phyloP scores from a whole-genome alignment of 2,888 invertebrate species.

The Tenodera sinensis region DNA sequence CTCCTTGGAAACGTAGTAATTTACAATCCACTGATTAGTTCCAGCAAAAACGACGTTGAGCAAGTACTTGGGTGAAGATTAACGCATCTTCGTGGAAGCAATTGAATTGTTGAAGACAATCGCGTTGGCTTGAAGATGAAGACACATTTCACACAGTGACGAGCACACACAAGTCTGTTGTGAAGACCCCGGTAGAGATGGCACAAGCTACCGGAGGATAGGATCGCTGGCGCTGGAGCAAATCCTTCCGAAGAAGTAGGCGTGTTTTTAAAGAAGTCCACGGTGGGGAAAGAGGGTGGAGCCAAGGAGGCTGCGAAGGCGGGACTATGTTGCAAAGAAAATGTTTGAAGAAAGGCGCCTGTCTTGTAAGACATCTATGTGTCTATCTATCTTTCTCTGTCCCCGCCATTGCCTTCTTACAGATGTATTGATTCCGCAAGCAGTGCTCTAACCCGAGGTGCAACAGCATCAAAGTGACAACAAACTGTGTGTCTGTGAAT shows the following conservation, averaged over 20 bases:
- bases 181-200: background rate
- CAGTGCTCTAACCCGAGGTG: too few relatives aligned
- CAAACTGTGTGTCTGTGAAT: too few relatives aligned
- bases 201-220: background rate
- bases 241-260: background rate
- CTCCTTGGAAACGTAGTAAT: too few relatives aligned
- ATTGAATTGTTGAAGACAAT: too few relatives aligned
- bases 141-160: too few relatives aligned
- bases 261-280: background rate
- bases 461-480: too few relatives aligned
- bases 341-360: constrained; percentile 10
- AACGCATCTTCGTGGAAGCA: too few relatives aligned
- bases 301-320: constrained; percentile 2
- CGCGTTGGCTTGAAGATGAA: too few relatives aligned
- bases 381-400: too few relatives aligned
- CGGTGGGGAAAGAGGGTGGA: background rate
- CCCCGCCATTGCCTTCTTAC: background rate
- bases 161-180: background rate
- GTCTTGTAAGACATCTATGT: background rate
- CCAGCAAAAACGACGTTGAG: too few relatives aligned
- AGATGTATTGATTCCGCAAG: background rate
- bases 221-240: background rate
- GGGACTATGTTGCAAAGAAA: constrained; percentile 2
- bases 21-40: too few relatives aligned
- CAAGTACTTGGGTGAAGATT: too few relatives aligned